Conservation (phyloP, 2,113 vertebrate genomes). For the Myiagra hebetior region DNA sequence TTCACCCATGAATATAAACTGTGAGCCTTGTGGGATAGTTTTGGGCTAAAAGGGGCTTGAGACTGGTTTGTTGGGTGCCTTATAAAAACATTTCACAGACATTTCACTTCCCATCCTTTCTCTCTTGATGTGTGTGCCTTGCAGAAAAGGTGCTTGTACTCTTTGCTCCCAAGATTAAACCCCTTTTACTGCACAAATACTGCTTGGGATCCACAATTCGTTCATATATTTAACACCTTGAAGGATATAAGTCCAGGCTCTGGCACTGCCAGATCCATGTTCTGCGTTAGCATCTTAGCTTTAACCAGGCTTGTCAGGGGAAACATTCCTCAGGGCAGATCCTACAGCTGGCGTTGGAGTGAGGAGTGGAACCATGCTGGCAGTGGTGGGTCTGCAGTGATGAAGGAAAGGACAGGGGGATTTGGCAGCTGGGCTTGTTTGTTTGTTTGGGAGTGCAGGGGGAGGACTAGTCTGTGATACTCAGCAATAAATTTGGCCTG, state of each 20-base stretch:
- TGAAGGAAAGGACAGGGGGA: not conserved
- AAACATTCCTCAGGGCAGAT: accelerated
- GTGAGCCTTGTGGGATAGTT: conserved; percentile 26
- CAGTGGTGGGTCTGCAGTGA: not conserved
- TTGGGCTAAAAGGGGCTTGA: conserved; percentile 13
- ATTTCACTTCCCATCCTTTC: not conserved
- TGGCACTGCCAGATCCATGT: not conserved
- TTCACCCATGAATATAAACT: conserved; percentile 25
- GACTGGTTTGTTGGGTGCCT: conserved; percentile 1
- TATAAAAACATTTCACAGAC: not conserved
- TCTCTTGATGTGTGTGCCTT: not conserved
- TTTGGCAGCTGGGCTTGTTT: not conserved
- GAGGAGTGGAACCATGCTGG: not conserved
- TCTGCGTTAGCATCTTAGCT: not conserved
- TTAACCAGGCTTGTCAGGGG: accelerated
- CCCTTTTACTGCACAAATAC: not conserved
- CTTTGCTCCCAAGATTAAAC: not conserved
- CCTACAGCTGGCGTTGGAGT: not conserved
- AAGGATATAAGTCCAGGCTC: not conserved
- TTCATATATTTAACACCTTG: not conserved
- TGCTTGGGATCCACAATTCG: not conserved
- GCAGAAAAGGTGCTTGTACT: not conserved
- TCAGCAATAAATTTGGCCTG: not conserved
- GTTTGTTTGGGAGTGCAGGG: not conserved
- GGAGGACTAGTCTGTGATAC: not conserved